Conservation (phyloP, 2,797 vertebrate species). For the Tolypeutes matacus region DNA sequence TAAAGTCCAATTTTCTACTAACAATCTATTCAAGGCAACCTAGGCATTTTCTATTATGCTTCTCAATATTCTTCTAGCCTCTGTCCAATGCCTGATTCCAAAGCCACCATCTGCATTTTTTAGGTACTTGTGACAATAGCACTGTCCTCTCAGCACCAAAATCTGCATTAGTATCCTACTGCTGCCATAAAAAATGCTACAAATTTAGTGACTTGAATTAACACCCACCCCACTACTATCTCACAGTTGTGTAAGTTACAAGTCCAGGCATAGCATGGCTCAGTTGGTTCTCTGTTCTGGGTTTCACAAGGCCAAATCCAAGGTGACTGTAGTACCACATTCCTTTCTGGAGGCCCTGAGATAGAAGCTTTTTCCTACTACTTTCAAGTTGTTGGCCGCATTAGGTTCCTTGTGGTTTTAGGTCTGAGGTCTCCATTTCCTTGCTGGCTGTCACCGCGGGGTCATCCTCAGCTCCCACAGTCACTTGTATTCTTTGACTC, state of each 20-base stretch:
- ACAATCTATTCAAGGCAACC: not conserved
- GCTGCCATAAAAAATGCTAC: not conserved
- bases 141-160: not conserved
- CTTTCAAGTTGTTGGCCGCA: not conserved
- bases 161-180: not conserved
- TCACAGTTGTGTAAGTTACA: not conserved
- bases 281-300: not conserved
- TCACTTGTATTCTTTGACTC: not conserved
- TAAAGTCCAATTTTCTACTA: not conserved
- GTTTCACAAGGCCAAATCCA: not conserved
- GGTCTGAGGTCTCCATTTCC: not conserved
- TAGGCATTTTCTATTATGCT: not conserved
- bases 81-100: not conserved
- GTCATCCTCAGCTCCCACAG: not conserved
- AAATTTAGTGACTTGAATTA: not conserved
- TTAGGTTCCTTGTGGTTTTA: not conserved
- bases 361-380: not conserved
- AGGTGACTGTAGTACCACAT: not conserved
- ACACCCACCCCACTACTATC: not conserved
- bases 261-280: too few relatives aligned
- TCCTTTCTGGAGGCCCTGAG: not conserved
- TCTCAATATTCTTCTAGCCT: not conserved
- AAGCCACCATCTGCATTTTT: not conserved
- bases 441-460: not conserved
- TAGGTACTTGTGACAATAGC: not conserved